phyloP scores from a whole-genome alignment of 2,888 invertebrate genomes.

The Heliconius sara region DNA sequence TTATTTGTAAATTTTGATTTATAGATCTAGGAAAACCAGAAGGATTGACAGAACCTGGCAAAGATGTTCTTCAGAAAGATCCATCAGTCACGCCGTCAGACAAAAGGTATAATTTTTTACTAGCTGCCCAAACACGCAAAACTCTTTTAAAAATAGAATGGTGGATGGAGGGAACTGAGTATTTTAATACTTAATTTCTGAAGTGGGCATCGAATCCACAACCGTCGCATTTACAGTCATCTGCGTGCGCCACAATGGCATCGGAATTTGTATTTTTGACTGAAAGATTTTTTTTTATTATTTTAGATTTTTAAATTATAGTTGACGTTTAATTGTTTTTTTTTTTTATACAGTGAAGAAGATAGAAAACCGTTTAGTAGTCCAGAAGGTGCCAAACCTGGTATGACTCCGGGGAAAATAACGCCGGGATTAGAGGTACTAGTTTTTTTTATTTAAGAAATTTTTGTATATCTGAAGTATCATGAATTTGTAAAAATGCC shows the following conservation, averaged over 20 bases:
- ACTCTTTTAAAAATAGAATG: too few relatives aligned
- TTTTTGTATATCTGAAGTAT: background rate
- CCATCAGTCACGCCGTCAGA: conserved; percentile 43
- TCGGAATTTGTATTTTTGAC: too few relatives aligned
- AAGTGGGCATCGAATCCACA: too few relatives aligned
- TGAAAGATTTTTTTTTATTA: too few relatives aligned
- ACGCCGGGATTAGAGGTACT: conserved; percentile 69
- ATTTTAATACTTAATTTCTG: too few relatives aligned
- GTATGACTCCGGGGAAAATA: conserved; percentile 64
- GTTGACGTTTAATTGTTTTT: background rate
- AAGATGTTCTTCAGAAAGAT: conserved; percentile 57
- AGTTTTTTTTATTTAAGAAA: background rate
- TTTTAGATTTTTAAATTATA: too few relatives aligned
- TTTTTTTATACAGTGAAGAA: conserved; percentile 59
- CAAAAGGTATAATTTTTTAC: conserved; percentile 41
- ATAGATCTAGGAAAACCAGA: conserved; percentile 65
- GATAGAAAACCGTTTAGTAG: conserved; percentile 76
- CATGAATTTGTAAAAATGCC: too few relatives aligned
- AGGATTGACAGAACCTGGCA: conserved; percentile 57
- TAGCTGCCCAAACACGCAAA: too few relatives aligned
- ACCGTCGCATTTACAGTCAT: too few relatives aligned
- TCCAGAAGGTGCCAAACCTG: conserved; percentile 67
- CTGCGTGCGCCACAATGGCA: too few relatives aligned
- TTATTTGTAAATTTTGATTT: conserved; percentile 15
- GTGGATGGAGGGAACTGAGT: too few relatives aligned